Conservation (phyloP, 2,797 vertebrate species). For the Periparus ater region DNA sequence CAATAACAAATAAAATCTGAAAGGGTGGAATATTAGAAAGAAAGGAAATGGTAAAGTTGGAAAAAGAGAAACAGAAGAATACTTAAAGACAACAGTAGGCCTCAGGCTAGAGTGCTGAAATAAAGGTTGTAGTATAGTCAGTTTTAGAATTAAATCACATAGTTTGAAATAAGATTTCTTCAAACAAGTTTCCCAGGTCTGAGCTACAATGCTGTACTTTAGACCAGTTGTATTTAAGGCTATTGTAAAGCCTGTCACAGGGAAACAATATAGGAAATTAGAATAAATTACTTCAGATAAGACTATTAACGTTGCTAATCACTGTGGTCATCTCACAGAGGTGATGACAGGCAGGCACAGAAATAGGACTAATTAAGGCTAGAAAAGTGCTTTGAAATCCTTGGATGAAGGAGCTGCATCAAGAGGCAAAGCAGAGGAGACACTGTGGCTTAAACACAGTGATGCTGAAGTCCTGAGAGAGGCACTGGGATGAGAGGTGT, state of each 20-base stretch:
- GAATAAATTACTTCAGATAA: background rate
- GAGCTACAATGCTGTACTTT: background rate
- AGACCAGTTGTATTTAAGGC: background rate
- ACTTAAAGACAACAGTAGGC: background rate
- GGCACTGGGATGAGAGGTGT: background rate
- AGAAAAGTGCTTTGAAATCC: constrained; percentile 8
- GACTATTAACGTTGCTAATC: background rate
- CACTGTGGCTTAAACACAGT: background rate
- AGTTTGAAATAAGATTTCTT: background rate
- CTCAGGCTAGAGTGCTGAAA: background rate
- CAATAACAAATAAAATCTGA: background rate
- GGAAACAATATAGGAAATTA: background rate
- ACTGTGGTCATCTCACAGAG: background rate
- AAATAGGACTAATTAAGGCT: background rate
- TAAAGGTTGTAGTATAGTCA: background rate
- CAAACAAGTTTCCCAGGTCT: background rate
- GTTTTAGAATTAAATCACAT: background rate
- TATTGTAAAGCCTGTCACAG: background rate
- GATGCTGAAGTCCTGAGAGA: background rate
- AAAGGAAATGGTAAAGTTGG: background rate
- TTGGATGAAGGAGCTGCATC: background rate
- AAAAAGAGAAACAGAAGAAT: background rate
- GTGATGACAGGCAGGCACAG: background rate
- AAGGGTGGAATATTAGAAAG: background rate
- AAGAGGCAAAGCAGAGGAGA: background rate